Base-by-base conservation (phyloP, 2,113 vertebrate species). In the Syngnathus floridae region DNA sequence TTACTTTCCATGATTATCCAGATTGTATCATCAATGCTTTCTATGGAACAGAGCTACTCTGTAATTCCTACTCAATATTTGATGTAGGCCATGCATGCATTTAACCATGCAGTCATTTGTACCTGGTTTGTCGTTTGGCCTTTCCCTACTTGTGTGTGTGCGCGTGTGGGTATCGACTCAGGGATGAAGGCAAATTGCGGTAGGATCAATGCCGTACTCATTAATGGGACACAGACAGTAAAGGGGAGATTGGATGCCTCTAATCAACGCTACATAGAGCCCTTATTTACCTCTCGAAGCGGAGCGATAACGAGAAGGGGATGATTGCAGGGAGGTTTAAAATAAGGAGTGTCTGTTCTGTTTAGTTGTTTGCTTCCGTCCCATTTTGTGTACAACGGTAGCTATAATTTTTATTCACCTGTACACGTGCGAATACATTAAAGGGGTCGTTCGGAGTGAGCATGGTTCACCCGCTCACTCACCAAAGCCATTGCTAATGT, bases 181-280 rank as follows among this genome's bases (percentile, higher is more conserved):
- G 2, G 51, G 72, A 76, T 77, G 72, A 78, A 84, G 72, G 82
- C 75, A 75, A 87, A 87, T 81, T 67, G 75, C 76, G 74, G 66
- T 56, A 57, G 65, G 77, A 85, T 89, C 85, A 72, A 84, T 89
- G 71, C 63, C 63, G 21, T 35, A 11, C 82, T 86, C 80, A 79
- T 87, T 87, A 86, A 78, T 78, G 78, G 72, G 77, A 79, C 70
- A 59, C 78, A 83, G 73, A 63, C 75, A 43, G 76, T 70, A 76
- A 75, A 81, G 71, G 52, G 80, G 70, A 79, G 73, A 75, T 72
- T 57, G 62, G 72, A 65, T 76, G 74, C 70, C 61, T 77, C 67
- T 71, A 82, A 84, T 84, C 80, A 81, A 82, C 79, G 75, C 67
- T 79, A 77, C 35, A 56, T 77, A 73, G 78, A 86, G 60, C 74